These are phyloP conservation scores for Corvus cornix DNA, from an alignment of 2,113 vertebrate species.

Conservation along the genomic window DNA sequence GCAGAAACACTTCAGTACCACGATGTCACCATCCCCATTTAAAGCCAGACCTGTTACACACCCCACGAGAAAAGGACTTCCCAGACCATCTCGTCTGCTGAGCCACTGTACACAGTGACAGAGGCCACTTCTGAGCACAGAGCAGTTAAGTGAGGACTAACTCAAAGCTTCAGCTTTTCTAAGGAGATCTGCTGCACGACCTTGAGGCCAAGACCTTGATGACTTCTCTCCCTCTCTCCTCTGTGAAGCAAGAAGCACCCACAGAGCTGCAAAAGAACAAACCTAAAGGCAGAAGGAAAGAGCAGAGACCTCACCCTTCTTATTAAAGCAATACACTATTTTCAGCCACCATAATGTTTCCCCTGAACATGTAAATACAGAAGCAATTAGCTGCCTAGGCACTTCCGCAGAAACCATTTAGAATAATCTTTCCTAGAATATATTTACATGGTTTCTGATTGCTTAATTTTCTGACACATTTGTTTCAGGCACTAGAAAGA, in stretches of 20 bases:
- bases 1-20: neutral
- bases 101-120: neutral
- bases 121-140: neutral
- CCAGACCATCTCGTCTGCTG: neutral
- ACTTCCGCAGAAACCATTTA: conserved; percentile 31
- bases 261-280: neutral
- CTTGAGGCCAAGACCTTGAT: conserved; percentile 40
- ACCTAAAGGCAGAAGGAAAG: neutral
- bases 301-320: neutral
- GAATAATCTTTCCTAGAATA: conserved; percentile 53
- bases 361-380: conserved; percentile 49
- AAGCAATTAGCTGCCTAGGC: conserved; percentile 54
- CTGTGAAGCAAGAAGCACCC: neutral
- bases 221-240: neutral
- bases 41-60: neutral
- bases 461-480: conserved; percentile 56
- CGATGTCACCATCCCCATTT: neutral
- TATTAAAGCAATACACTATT: conserved; percentile 30
- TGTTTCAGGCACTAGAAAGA: conserved; percentile 27
- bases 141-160: neutral
- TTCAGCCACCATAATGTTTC: conserved; percentile 46
- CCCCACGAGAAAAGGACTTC: neutral
- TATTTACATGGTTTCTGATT: conserved; percentile 41
- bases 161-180: neutral
- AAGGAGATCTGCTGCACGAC: neutral